phyloP scores from a whole-genome alignment of 1,140 invertebrate species.

The Drosophila elegans region DNA sequence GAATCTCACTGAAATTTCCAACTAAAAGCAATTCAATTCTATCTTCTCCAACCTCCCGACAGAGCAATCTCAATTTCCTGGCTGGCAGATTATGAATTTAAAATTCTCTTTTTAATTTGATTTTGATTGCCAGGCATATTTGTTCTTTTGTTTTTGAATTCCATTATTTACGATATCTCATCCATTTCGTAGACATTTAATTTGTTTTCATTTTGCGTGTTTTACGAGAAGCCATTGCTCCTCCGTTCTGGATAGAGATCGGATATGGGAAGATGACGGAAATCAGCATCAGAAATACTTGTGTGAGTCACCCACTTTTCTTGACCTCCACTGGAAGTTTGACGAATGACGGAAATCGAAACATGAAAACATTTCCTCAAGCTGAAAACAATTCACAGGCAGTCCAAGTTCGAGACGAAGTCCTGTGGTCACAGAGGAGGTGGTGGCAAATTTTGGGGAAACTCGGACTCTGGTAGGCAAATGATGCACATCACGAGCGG shows the following conservation, averaged over 20 bases:
- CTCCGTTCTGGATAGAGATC: slow-evolving; percentile 2
- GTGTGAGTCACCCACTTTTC: slow-evolving; percentile 43
- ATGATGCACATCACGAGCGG: slow-evolving; percentile 34
- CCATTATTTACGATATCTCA: slow-evolving; percentile 40
- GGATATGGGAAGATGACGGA: slow-evolving; percentile 15
- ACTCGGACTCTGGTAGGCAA: slow-evolving; percentile 40
- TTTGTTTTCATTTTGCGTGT: slow-evolving; percentile 50
- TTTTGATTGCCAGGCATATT: slow-evolving; percentile 64
- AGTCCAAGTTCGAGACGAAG: slow-evolving; percentile 6
- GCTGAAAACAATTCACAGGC: slow-evolving; percentile 35
- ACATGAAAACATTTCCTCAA: slow-evolving; percentile 34
- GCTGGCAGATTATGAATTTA: slow-evolving; percentile 63
- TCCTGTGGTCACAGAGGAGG: background rate
- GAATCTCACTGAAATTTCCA: slow-evolving; percentile 19
- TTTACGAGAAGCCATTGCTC: slow-evolving; percentile 30
- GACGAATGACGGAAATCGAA: slow-evolving; percentile 49
- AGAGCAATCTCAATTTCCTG: slow-evolving; percentile 46
- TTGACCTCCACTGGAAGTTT: slow-evolving; percentile 37
- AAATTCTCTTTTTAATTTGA: slow-evolving; percentile 60
- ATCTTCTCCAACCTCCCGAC: slow-evolving; percentile 6
- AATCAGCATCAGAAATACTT: slow-evolving; percentile 46
- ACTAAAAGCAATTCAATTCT: slow-evolving; percentile 31
- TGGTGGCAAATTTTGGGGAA: slow-evolving; percentile 27
- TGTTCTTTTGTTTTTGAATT: slow-evolving; percentile 57
- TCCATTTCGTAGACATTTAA: slow-evolving; percentile 53